Base-by-base conservation (phyloP, 2,113 vertebrate species). In the Orthochromis malagaraziensis region DNA sequence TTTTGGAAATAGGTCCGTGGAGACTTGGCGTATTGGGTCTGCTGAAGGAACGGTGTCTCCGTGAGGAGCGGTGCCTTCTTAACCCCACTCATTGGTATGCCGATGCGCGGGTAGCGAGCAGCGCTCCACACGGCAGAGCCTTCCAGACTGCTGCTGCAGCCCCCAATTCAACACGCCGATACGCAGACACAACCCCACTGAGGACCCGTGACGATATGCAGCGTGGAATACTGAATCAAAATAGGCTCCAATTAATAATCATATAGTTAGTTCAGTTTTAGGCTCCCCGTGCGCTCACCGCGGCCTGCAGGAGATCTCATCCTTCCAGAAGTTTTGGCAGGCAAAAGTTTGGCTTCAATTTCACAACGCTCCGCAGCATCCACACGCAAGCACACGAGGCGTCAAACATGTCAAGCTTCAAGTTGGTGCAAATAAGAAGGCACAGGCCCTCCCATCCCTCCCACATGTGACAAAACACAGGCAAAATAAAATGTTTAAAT, bases 81-180 rank as follows among this genome's bases (percentile, higher is more conserved):
- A 98, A 99, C 98, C 98, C 96, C 97, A 95, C 98, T 99, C 98
- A 99, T 99, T 99, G 97, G 98, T 99, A 99, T 99, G 98, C 98
- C 96, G 97, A 97, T 97, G 97, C 96, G 96, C 95, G 96, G 97
- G 96, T 96, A 96, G 89, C 96, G 95, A 97, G 97, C 97, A 96
- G 97, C 96, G 97, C 98, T 97, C 97, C 97, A 95, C 97, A 96
- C 97, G 97, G 96, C 97, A 96, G 95, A 96, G 95, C 96, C 97
- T 97, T 97, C 97, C 97, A 97, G 96, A 95, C 96, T 97, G 65
- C 85, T 65, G 47, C 84, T 9, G 5, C 79, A 29, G n/a, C 19
- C 80, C 47, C 38, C 40, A 80, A 57, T 38, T 96, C 97, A 96
- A 97, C 97, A 97, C 97, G 96, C 97, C 95, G 95, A 97, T 95